Base-by-base conservation (phyloP, 2,888 invertebrate genomes). In the Orthonevra nobilis region DNA sequence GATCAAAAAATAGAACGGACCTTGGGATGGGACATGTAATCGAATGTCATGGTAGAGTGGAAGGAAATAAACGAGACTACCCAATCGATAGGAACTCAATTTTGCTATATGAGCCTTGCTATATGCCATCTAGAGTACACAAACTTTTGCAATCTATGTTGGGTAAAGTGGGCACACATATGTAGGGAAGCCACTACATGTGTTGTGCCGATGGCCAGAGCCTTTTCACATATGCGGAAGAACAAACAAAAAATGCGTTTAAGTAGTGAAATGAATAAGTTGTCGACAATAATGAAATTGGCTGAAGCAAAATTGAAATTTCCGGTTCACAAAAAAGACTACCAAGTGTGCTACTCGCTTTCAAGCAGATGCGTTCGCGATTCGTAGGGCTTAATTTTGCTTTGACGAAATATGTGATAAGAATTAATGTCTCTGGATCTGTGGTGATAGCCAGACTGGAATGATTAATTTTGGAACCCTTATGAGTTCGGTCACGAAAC, bases 41-140 rank as follows among this genome's bases (percentile, higher is more conserved):
- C 68, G 30, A 58, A 68, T 68, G 48, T 50, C 7, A 40, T 34
- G 34, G 40, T 42, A 69, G 38, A 28, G 56, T 28, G 40, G 54
- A 48, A 58, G 10, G 12, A 75, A 75, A 82, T 81, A 83, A 82
- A 23, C 32, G 12, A 9, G 20, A 44, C 56, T 40, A 83, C 82
- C 83, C 83, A 84, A 85, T 85, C 85, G 85, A 85, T 85, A 85
- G 84, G 83, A 85, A 85, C 84, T 85, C 85, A 85, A 85, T 85
- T 85, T 85, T 85, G 85, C 85, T 85, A 84, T 85, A 85, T 85
- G 84, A 85, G 38, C 30, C 14, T 40, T 48, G 44, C 12, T 48
- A 54, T 44, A 44, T 66, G 32, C 30, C 40, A 42, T 30, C 34
- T 34, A 60, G 28, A 12, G 32, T 23, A 17, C 46, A 17, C 58